These are phyloP conservation scores for Drosophila sulfurigaster DNA, from an alignment of 1,140 invertebrate genomes.

Conservation along the genomic window DNA sequence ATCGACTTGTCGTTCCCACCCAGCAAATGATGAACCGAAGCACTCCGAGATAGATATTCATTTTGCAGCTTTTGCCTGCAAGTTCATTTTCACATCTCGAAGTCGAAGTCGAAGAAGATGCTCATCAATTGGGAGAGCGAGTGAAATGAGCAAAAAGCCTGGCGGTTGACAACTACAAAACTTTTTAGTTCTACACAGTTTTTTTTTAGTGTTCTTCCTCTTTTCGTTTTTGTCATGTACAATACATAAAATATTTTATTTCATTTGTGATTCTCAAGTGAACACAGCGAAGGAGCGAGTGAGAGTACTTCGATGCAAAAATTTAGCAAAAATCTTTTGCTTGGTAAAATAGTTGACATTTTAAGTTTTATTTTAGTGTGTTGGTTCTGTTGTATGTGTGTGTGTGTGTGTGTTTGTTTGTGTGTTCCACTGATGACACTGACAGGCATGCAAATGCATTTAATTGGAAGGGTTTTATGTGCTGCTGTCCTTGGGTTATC, in stretches of 20 bases:
- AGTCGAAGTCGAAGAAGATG: conserved; percentile 32
- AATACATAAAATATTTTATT: conserved; percentile 78
- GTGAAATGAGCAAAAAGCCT: conserved; percentile 75
- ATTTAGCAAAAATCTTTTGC: conserved; percentile 40
- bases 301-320: not conserved
- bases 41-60: conserved; percentile 55
- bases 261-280: conserved; percentile 62
- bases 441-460: conserved; percentile 79
- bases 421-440: conserved; percentile 62
- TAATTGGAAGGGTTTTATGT: conserved; percentile 61
- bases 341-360: conserved; percentile 75
- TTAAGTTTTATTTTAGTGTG: conserved; percentile 56
- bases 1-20: conserved; percentile 17
- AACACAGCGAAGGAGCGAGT: conserved; percentile 23
- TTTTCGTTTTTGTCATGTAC: conserved; percentile 53
- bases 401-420: not conserved
- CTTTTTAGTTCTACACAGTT: conserved; percentile 6
- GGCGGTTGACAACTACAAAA: conserved; percentile 64
- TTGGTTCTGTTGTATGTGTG: conserved; percentile 24
- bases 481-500: not conserved
- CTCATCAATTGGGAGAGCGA: conserved; percentile 60
- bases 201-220: not conserved
- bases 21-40: conserved; percentile 65
- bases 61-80: conserved; percentile 29
- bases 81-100: conserved; percentile 52